Evolutionary conservation across 2,888 invertebrate species (phyloP).

Genomic region (Hetaerina titia): DNA sequence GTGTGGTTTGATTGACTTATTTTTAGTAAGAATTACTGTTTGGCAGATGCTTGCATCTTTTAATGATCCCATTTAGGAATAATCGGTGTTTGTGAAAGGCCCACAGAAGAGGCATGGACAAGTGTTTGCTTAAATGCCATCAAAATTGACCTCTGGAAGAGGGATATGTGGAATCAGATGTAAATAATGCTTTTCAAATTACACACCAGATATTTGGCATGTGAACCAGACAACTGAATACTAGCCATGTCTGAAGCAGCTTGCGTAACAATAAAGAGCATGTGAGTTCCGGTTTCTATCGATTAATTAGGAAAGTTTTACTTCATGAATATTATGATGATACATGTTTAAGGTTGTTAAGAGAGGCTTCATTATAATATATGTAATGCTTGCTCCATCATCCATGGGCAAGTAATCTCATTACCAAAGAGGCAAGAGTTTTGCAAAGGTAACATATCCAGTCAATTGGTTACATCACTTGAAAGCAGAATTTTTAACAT

Average conservation of each 20-base stretch:
- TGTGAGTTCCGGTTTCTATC: conserved; percentile 17
- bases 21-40: neutral
- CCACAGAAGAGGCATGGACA: neutral
- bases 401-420: neutral
- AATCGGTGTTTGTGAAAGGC: neutral
- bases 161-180: neutral
- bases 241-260: conserved; percentile 13
- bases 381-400: neutral
- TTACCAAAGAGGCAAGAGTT: conserved; percentile 31
- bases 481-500: neutral
- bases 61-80: conserved; percentile 10
- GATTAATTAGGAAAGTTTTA: neutral
- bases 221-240: neutral
- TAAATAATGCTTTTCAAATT: conserved; percentile 56
- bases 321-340: conserved; percentile 2
- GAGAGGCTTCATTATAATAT: conserved; percentile 1
- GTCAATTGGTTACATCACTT: neutral
- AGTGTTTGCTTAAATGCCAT: conserved; percentile 17
- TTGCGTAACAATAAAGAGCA: neutral
- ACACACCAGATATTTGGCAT: conserved; percentile 8
- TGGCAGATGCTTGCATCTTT: conserved; percentile 21
- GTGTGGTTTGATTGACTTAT: conserved; percentile 40
- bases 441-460: neutral
- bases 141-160: neutral
- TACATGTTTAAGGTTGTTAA: neutral